phyloP scores from a whole-genome alignment of 1,140 invertebrate species.

The Diorhabda elongata region DNA sequence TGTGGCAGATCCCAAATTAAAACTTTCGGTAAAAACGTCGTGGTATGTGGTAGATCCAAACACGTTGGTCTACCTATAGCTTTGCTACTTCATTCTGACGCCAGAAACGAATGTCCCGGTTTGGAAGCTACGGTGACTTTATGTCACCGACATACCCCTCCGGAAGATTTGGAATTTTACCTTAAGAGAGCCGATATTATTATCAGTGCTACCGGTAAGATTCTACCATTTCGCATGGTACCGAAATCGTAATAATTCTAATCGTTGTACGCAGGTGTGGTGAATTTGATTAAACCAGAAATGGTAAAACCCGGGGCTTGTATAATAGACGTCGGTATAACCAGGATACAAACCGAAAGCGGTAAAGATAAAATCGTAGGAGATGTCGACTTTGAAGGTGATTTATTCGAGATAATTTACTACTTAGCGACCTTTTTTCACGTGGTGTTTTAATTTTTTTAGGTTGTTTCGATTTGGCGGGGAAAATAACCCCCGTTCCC shows the following conservation, averaged over 20 bases:
- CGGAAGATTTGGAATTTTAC: constrained; percentile 64
- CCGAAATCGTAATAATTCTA: too few species aligned
- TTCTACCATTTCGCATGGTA: not conserved
- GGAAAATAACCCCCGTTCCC: constrained; percentile 80
- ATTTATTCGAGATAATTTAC: constrained; percentile 1
- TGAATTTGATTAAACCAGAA: constrained; percentile 72
- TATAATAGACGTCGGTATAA: constrained; percentile 86
- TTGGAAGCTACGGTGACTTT: constrained; percentile 83
- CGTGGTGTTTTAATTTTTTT: constrained; percentile 34
- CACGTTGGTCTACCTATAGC: constrained; percentile 86
- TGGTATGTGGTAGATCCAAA: constrained; percentile 83
- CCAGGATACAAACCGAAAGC: constrained; percentile 59
- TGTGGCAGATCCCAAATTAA: constrained; percentile 61
- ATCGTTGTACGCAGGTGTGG: constrained; percentile 57
- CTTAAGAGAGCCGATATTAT: constrained; percentile 77
- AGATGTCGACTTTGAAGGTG: constrained; percentile 81
- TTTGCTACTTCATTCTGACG: constrained; percentile 72
- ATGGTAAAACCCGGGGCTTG: constrained; percentile 88
- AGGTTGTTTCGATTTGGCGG: constrained; percentile 71
- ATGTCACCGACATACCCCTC: constrained; percentile 81
- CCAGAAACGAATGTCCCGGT: constrained; percentile 47
- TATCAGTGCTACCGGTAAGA: constrained; percentile 67
- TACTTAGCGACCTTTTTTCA: too few species aligned
- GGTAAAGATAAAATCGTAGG: constrained; percentile 76
- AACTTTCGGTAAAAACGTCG: constrained; percentile 81